Evolutionary conservation across 2,797 vertebrate genomes (phyloP).

Genomic region (Myiotriccus ornatus): DNA sequence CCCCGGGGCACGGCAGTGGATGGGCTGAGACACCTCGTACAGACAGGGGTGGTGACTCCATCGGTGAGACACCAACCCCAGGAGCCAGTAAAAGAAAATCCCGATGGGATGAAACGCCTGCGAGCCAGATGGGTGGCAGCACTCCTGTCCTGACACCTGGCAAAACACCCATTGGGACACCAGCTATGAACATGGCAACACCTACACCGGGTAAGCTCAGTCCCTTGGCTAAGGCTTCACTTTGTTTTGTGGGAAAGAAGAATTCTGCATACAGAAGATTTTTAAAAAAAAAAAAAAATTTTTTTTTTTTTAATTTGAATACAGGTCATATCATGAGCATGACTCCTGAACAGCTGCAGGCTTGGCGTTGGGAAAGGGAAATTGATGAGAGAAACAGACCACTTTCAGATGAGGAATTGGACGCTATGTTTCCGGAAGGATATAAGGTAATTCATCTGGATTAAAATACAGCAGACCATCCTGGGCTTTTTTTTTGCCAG

Average conservation of each 20-base stretch:
- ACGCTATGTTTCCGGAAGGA: constrained; percentile 98
- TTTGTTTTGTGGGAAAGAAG: neutral
- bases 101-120: constrained; percentile 97
- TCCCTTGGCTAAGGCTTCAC: neutral
- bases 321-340: constrained; percentile 98
- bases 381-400: constrained; percentile 98
- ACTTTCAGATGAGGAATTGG: constrained; percentile 95
- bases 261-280: neutral
- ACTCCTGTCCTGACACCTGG: constrained; percentile 96
- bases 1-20: constrained; percentile 95
- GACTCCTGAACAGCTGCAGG: constrained; percentile 98
- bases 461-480: neutral
- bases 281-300: fast-evolving
- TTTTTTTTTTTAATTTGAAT: neutral
- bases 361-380: constrained; percentile 98
- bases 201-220: constrained; percentile 89
- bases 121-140: constrained; percentile 98
- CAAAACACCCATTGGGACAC: constrained; percentile 96
- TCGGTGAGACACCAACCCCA: constrained; percentile 96
- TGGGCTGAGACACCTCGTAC: constrained; percentile 98
- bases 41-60: constrained; percentile 94
- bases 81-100: constrained; percentile 98
- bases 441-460: constrained; percentile 84
- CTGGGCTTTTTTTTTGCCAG: neutral
- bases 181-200: constrained; percentile 99